phyloP scores from a whole-genome alignment of 2,113 vertebrate genomes.

The Oreochromis spilurus region DNA sequence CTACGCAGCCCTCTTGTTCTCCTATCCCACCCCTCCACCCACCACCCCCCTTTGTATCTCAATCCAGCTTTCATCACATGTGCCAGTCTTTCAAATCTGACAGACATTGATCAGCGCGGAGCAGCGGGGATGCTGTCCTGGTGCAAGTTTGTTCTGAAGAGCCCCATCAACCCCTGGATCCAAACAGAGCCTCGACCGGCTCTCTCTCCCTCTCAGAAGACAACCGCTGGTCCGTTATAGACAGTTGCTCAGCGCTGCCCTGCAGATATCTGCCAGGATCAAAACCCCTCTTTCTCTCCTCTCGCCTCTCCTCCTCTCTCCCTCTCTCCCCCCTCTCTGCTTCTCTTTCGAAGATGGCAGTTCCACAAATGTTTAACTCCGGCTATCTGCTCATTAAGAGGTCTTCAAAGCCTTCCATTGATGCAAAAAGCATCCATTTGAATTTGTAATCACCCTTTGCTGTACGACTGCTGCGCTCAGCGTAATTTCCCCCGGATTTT shows the following conservation, averaged over 20 bases:
- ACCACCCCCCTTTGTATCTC: neutral
- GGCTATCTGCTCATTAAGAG: conserved; percentile 85
- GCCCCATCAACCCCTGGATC: conserved; percentile 40
- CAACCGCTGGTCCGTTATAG: conserved; percentile 10
- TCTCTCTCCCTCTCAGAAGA: conserved; percentile 34
- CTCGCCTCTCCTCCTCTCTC: neutral
- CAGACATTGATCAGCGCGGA: conserved; percentile 30
- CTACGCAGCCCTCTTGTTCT: conserved; percentile 12
- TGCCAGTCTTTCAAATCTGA: conserved; percentile 44
- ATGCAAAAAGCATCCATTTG: conserved; percentile 88
- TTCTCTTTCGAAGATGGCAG: conserved; percentile 68
- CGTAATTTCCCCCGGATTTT: conserved; percentile 69
- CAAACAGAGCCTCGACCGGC: conserved; percentile 4
- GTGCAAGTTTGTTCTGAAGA: conserved; percentile 26
- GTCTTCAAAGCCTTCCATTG: conserved; percentile 83
- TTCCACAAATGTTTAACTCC: conserved; percentile 78
- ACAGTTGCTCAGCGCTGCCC: conserved; percentile 38
- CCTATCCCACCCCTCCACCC: neutral
- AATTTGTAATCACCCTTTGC: conserved; percentile 85
- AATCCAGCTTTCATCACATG: conserved; percentile 42
- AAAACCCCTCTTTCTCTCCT: conserved; percentile 62
- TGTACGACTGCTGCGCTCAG: conserved; percentile 74
- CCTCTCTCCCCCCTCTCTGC: neutral
- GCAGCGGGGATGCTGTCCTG: conserved; percentile 17
- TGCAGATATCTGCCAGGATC: conserved; percentile 83